Evolutionary conservation across 2,888 invertebrate species (phyloP), one percentile per base, ranked within the genome.

Genomic region (Gandaritis pyraliata): DNA sequence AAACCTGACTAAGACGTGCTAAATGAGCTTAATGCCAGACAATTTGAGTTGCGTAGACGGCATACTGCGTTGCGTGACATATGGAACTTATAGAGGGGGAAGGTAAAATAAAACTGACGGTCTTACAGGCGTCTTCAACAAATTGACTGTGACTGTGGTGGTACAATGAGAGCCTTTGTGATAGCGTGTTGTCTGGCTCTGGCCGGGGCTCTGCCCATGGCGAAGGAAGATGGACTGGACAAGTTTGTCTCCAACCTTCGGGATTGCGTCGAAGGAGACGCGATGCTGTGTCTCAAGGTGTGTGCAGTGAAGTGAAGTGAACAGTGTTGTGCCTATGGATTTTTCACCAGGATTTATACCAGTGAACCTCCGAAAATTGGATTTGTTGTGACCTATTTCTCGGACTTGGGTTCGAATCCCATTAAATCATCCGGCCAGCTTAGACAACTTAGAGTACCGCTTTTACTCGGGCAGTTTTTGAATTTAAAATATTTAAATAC

Each of bases 201-300:
- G 23, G 86, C 81, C 60, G 73, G 80, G 76, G 90, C 89, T 29
- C 73, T 87, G 82, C 90, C 91, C 66, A 83, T 85, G 73, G 74
- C 78, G 0, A 88, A 85, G 71, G 91, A 91, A 56, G 90, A 90
- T 70, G 87, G 88, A 3, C 67, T 89, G 74, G 89, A 89, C 63
- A 81, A 80, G 63, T 88, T 92, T 78, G 77, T 91, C 61, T 86
- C 88, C 5, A 78, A 85, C 7, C 73, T 96, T 65, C 94, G 94
- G 84, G 95, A 95, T 77, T 96, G 96, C 85, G 94, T 95, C 74
- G 94, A 94, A 67, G 93, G 94, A 67, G 94, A 95, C 73, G 93
- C 96, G 78, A 90, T 94, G 75, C 88, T 95, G 83, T 96, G 96
- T 80, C 85, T 96, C 69, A 96, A 96, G 94, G 96, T 96, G 93